Evolutionary conservation across 1,140 invertebrate genomes (phyloP).

Genomic region (Ceratoteleas bidentatus): DNA sequence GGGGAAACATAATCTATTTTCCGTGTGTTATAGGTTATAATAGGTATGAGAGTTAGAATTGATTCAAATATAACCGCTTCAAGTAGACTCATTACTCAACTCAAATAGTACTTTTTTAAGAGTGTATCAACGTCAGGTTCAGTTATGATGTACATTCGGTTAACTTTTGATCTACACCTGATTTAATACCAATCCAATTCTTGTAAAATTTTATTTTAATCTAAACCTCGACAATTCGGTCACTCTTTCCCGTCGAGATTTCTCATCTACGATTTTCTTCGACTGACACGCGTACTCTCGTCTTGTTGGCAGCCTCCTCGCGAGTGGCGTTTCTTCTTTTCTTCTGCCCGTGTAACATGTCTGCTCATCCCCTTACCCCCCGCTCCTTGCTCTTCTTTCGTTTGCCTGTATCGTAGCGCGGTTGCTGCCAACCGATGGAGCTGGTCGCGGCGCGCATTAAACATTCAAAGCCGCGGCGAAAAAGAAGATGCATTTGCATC

Average conservation of each 20-base stretch:
- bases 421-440: slow-evolving; percentile 54
- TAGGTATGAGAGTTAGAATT: too few species aligned
- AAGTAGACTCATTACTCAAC: too few species aligned
- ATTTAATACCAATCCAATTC: too few species aligned
- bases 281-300: slow-evolving; percentile 42
- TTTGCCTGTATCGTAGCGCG: slow-evolving; percentile 45
- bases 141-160: too few species aligned
- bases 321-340: slow-evolving; percentile 49
- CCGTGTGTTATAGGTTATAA: too few species aligned
- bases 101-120: too few species aligned
- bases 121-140: too few species aligned
- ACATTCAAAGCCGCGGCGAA: slow-evolving; percentile 78
- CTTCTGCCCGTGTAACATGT: slow-evolving; percentile 53
- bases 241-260: slow-evolving; percentile 27
- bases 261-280: slow-evolving; percentile 37
- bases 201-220: too few species aligned
- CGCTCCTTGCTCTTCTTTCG: slow-evolving; percentile 44
- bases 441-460: slow-evolving; percentile 69
- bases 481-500: slow-evolving; percentile 79
- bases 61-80: too few species aligned
- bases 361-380: slow-evolving; percentile 34
- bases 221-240: too few species aligned
- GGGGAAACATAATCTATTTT: too few species aligned
- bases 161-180: too few species aligned
- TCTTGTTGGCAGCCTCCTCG: slow-evolving; percentile 52